Evolutionary conservation across 2,113 vertebrate species (phyloP).

Genomic region (Lates calcarifer): DNA sequence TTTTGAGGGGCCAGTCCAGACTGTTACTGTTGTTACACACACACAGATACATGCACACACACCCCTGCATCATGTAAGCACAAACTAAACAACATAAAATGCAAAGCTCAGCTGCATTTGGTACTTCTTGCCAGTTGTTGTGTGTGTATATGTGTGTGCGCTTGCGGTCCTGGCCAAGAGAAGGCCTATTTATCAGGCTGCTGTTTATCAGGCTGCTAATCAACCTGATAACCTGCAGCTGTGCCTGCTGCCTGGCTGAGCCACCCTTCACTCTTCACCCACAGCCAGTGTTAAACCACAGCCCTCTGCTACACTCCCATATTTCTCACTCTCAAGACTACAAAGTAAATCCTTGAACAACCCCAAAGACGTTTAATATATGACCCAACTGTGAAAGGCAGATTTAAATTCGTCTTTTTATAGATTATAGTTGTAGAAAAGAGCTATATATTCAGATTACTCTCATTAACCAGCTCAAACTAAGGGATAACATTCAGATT

Average conservation of each 20-base stretch:
- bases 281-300: constrained; percentile 15
- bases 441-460: too few species aligned
- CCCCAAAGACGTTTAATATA: too few species aligned
- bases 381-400: too few species aligned
- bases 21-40: background rate
- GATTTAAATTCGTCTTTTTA: too few species aligned
- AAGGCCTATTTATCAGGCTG: constrained; percentile 53
- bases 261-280: constrained; percentile 45
- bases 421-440: too few species aligned
- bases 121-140: background rate
- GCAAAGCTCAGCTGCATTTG: constrained; percentile 18
- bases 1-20: background rate
- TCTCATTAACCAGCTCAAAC: too few species aligned
- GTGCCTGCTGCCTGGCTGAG: constrained; percentile 57
- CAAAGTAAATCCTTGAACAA: constrained; percentile 46
- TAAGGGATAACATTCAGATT: too few species aligned
- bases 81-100: constrained; percentile 27
- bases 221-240: constrained; percentile 72
- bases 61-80: background rate
- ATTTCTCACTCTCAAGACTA: constrained; percentile 23
- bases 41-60: background rate
- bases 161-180: constrained; percentile 25
- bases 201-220: constrained; percentile 73
- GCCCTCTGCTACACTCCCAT: constrained; percentile 13
- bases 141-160: constrained; percentile 1